Evolutionary conservation across 2,888 invertebrate genomes (phyloP).

Genomic region (Metellina segmentata): DNA sequence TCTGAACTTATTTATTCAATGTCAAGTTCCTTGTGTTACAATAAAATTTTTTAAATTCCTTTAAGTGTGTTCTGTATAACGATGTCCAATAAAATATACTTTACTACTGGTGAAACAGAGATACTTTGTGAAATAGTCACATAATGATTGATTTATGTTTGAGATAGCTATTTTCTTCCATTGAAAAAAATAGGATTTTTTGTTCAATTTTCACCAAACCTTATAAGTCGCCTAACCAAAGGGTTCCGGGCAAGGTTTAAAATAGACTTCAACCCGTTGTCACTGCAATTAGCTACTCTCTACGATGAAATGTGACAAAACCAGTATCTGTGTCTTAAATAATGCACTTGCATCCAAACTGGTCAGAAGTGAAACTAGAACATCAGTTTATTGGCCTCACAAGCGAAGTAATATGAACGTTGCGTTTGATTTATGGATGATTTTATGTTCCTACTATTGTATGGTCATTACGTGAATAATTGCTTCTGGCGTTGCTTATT

Average conservation of each 20-base stretch:
- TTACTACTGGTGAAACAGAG: too few species aligned
- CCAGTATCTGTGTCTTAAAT: conserved; percentile 17
- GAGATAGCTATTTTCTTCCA: neutral
- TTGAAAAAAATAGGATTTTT: neutral
- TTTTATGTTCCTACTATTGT: neutral
- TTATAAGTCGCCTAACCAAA: neutral
- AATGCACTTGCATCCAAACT: conserved; percentile 20
- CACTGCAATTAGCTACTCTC: conserved; percentile 24
- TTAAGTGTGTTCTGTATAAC: too few species aligned
- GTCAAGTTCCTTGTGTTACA: too few species aligned
- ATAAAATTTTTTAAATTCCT: too few species aligned
- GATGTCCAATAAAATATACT: too few species aligned
- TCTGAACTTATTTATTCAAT: too few species aligned
- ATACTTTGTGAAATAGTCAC: too few species aligned
- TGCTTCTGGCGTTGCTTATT: neutral
- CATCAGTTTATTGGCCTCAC: conserved; percentile 47
- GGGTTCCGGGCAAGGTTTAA: neutral
- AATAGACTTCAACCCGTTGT: conserved; percentile 13
- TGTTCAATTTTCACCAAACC: neutral
- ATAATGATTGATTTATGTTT: neutral
- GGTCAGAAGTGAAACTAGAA: conserved; percentile 50
- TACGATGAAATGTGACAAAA: neutral
- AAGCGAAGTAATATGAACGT: conserved; percentile 12
- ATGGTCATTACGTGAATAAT: neutral
- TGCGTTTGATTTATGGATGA: conserved; percentile 23